Conservation (phyloP, 2,888 invertebrate genomes). For the Ephialtes manifestator region DNA sequence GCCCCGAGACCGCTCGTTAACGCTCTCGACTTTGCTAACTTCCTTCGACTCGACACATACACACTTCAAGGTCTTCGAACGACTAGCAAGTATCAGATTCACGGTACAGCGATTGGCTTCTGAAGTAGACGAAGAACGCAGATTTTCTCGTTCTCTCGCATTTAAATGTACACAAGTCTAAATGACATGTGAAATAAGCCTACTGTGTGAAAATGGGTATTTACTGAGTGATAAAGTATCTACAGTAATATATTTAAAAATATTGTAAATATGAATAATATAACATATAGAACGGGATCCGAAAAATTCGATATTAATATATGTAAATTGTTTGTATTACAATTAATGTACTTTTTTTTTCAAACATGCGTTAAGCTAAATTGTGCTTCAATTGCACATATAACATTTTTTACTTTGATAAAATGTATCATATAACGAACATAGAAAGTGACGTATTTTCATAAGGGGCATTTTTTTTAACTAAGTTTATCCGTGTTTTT, state of each 20-base stretch:
- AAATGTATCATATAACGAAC: too few relatives aligned
- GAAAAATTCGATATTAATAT: too few relatives aligned
- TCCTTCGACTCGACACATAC: slow-evolving; percentile 34
- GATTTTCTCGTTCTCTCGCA: neutral
- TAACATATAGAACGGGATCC: neutral
- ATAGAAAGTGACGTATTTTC: too few relatives aligned
- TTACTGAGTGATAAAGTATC: neutral
- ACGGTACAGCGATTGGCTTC: neutral
- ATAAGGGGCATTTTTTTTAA: too few relatives aligned
- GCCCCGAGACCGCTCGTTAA: slow-evolving; percentile 29
- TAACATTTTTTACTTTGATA: too few relatives aligned
- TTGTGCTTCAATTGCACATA: too few relatives aligned
- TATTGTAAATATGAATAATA: neutral
- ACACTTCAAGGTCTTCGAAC: neutral
- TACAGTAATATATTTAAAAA: neutral
- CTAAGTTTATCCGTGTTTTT: too few relatives aligned
- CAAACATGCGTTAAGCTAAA: too few relatives aligned
- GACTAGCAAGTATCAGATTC: neutral
- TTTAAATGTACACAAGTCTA: neutral
- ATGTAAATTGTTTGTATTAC: neutral
- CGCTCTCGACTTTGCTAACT: slow-evolving; percentile 36
- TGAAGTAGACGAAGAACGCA: neutral
- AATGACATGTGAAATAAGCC: neutral
- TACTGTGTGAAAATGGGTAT: neutral
- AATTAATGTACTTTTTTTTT: neutral